phyloP scores from a whole-genome alignment of 2,113 vertebrate genomes.

The Nannobrachium achirus region DNA sequence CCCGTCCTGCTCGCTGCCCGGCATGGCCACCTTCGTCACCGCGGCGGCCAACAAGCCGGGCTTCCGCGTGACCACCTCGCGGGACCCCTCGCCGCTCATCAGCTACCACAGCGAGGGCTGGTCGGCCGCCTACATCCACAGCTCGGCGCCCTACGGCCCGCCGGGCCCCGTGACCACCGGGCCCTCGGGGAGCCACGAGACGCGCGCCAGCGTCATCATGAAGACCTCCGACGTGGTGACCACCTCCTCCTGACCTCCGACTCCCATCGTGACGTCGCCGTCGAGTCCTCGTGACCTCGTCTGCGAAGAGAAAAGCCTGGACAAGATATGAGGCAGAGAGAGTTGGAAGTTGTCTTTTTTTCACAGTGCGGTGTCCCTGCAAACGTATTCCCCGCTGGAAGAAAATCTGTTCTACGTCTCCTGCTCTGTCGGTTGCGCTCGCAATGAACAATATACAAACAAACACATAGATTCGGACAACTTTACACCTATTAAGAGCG shows the following conservation, averaged over 20 bases:
- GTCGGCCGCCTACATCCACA: slow-evolving; percentile 75
- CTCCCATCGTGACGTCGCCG: not conserved
- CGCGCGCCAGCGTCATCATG: slow-evolving; percentile 95
- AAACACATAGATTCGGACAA: too few relatives aligned
- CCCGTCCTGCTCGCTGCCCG: slow-evolving; percentile 83
- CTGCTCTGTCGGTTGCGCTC: too few relatives aligned
- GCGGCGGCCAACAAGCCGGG: slow-evolving; percentile 85
- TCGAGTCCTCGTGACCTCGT: too few relatives aligned
- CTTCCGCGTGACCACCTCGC: slow-evolving; percentile 88
- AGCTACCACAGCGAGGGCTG: slow-evolving; percentile 85
- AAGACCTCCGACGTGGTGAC: slow-evolving; percentile 89
- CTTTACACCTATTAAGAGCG: too few relatives aligned
- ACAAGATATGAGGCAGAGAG: too few relatives aligned
- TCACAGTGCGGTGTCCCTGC: too few relatives aligned
- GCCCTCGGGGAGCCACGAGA: slow-evolving; percentile 73
- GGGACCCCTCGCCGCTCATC: slow-evolving; percentile 81
- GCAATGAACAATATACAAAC: too few relatives aligned
- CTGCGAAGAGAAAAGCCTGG: too few relatives aligned
- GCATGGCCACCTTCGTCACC: slow-evolving; percentile 92
- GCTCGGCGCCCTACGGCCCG: slow-evolving; percentile 47
- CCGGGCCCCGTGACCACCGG: slow-evolving; percentile 57
- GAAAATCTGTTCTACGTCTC: too few relatives aligned
- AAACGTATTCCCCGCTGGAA: too few relatives aligned
- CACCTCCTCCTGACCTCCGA: slow-evolving; percentile 71
- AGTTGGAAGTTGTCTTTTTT: too few relatives aligned